Evolutionary conservation across 1,140 invertebrate species (phyloP), one percentile per base, ranked within the genome.

Genomic region (Acromyrmex charruanus): DNA sequence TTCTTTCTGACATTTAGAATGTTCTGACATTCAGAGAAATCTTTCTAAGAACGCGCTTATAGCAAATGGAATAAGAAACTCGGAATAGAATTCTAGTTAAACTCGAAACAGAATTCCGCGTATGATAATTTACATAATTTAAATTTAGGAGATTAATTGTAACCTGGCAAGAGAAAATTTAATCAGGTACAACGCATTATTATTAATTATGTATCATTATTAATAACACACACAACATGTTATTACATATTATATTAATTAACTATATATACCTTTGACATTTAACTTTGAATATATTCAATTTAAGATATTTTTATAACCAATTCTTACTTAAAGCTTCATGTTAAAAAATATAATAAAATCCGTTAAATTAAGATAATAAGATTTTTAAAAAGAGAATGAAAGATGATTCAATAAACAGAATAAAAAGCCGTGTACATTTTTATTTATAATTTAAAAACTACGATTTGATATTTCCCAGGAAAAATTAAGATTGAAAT

Each of bases 11-110:
- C 25, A 82, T 74, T 82, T 59, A 74, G 18, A 16, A 35, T 61
- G 25, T 25, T 25, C 25, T 25, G 55, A 72, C 68, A 82, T 74
- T 82, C 7, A 28, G 12, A 59, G 39, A 82, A 74, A 49, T 74
- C 12, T 61, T 21, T 77, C 14, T 16, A 25, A 25, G 39, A 77
- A 25, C 9, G 49, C 49, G 12, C 39, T 1, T 85, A 39, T 3
- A 12, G 7, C 0, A 84, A 63, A 12, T 21, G 25, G 14, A 21
- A 75, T 12, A 44, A 58, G 49, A 55, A 21, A 39, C 61, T 10
- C 35, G 7, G 7, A 39, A 39, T 39, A 39, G 6, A 39, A 39
- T 39, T 39, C 35, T 39, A 58, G 21, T 5, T 35, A 35, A 39
- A 14, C 7, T 74, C 6, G 18, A 31, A 7, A 59, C 39, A 10